Conservation (phyloP, 64 coral and sea anemone genomes). For the Astreopora myriophthalma region DNA sequence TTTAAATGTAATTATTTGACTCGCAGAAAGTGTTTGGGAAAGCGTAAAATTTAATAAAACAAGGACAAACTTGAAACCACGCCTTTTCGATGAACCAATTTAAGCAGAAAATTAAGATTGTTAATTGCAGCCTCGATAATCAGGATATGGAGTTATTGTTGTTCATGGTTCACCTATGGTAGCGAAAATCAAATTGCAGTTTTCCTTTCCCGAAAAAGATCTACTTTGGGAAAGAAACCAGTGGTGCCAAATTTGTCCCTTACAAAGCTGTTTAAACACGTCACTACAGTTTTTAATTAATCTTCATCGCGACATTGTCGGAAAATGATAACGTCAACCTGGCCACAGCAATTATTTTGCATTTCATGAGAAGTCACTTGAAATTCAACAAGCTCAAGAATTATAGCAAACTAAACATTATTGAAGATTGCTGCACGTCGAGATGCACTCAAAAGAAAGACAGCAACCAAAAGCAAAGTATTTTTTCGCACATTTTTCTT, state of each 20-base stretch:
- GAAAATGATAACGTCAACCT: slow-evolving; percentile 60
- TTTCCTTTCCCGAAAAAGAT: background rate
- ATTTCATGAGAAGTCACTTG: slow-evolving; percentile 45
- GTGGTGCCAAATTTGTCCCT: slow-evolving; percentile 22
- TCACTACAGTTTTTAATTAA: slow-evolving; percentile 71
- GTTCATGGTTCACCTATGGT: background rate
- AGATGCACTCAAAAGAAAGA: background rate
- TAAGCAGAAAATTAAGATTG: slow-evolving; percentile 20
- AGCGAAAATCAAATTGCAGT: slow-evolving; percentile 6
- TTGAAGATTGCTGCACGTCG: background rate
- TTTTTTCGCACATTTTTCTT: background rate
- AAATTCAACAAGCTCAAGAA: slow-evolving; percentile 50
- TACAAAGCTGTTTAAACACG: slow-evolving; percentile 73
- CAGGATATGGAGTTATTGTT: slow-evolving; percentile 6
- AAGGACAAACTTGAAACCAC: background rate
- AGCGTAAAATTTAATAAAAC: slow-evolving; percentile 21
- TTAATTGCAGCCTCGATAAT: slow-evolving; percentile 1
- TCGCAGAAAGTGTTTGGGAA: background rate
- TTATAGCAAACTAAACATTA: slow-evolving; percentile 29
- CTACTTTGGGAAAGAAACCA: slow-evolving; percentile 19
- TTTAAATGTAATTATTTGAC: background rate
- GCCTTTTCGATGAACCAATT: slow-evolving; percentile 11
- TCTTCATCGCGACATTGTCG: slow-evolving; percentile 66
- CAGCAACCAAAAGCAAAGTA: background rate
- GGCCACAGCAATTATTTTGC: slow-evolving; percentile 33